phyloP scores from a whole-genome alignment of 2,888 invertebrate species.

The Epicampocera succincta region DNA sequence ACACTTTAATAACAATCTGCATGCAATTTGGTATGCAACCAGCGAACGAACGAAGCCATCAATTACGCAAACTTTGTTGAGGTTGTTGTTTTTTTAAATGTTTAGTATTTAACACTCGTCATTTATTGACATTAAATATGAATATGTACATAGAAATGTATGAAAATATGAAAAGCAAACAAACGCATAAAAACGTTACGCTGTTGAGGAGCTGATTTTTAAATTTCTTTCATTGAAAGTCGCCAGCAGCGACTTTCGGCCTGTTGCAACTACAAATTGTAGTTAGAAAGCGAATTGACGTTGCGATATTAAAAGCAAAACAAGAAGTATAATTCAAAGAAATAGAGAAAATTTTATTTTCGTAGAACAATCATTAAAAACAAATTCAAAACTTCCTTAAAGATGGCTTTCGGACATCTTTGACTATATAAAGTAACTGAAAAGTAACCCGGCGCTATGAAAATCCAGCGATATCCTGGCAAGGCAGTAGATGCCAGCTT shows the following conservation, averaged over 20 bases:
- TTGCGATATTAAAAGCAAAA: neutral
- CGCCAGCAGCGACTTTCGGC: neutral
- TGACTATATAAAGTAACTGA: neutral
- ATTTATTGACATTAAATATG: slow-evolving; percentile 40
- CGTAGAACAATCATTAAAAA: neutral
- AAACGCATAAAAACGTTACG: slow-evolving; percentile 23
- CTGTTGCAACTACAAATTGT: slow-evolving; percentile 6
- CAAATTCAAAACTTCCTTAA: slow-evolving; percentile 1
- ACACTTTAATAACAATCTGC: slow-evolving; percentile 17
- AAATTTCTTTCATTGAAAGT: slow-evolving; percentile 1
- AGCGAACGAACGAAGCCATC: slow-evolving; percentile 56
- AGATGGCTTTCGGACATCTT: slow-evolving; percentile 13
- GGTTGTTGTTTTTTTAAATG: slow-evolving; percentile 41
- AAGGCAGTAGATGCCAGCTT: slow-evolving; percentile 88
- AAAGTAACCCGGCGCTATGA: slow-evolving; percentile 83
- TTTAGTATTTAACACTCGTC: slow-evolving; percentile 41
- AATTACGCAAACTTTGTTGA: slow-evolving; percentile 65
- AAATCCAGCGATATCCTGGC: slow-evolving; percentile 92
- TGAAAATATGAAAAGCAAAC: no score
- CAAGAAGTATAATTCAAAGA: neutral
- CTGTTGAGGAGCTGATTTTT: neutral
- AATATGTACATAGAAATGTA: neutral
- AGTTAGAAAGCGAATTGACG: slow-evolving; percentile 5
- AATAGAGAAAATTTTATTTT: neutral
- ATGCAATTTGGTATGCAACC: slow-evolving; percentile 62